Evolutionary conservation across 1,140 invertebrate species (phyloP), one percentile per base, ranked within the genome.

Genomic region (Heterodera schachtii): DNA sequence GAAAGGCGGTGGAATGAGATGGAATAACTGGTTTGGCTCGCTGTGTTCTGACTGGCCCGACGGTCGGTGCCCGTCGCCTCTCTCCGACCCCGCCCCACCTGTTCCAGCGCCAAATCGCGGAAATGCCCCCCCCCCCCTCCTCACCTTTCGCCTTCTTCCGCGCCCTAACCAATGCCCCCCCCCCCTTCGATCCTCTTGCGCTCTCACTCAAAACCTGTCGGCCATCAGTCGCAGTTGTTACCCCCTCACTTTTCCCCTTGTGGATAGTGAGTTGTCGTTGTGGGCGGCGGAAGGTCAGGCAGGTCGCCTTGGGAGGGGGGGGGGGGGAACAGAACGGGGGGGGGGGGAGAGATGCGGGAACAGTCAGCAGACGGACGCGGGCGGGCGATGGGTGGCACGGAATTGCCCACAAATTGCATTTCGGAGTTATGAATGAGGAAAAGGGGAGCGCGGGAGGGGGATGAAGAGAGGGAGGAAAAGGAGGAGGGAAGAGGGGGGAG

Each of bases 51-150:
- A 60, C 69, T 71, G 69, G 69, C 69, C 69, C 19, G 21, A 19
- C 57, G 57, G 57, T 60, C 16, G 5, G 57, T 60, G 57, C 57
- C 57, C 57, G 19, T 60, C 57, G 19, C 57, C 69, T 19, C 13
- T 71, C 49, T 41, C 31, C 31, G 69, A 41, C 44, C 31, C 41
- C 31, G 69, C 9, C 69, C 9, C 69, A 71, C 69, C 69, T 71
- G 69, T 71, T 71, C 69, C 69, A 71, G 69, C 69, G 69, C 69
- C 69, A 71, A 71, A 71, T 71, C 69, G 69, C 69, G 69, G 69
- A 71, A 71, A 71, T 71, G 69, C 69, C 21, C 19, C 69, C 31
- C 69, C 21, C 6, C 9, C 6, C 69, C 31, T n/a, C 21, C 3
- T 2, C 69, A 1, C 69, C 21, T 8, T 19, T 13, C 49, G 8